Evolutionary conservation across 2,113 vertebrate species (phyloP), one percentile per base, ranked within the genome.

Genomic region (Rhinopithecus roxellana): DNA sequence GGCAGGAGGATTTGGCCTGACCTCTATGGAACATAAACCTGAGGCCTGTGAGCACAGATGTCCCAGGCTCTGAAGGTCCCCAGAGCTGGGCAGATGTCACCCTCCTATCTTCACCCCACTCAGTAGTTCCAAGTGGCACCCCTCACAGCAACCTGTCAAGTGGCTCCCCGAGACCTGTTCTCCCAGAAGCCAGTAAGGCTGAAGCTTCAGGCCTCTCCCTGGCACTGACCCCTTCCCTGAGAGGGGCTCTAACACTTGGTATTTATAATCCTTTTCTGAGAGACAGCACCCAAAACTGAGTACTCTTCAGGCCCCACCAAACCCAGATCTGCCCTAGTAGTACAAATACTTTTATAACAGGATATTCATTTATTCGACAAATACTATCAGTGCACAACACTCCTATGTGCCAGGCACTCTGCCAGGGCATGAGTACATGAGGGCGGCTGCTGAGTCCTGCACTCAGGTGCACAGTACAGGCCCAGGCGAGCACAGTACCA

Each of bases 401-500:
- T 93, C 38, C 48, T 14, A 11, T 6, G 23, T 22, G 55, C 57
- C 35, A 55, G 70, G 79, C 50, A n/a, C 50, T 3, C 3, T 74
- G n/a, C 48, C 75, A 59, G 75, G 50, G 50, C 23, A 1, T 6
- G 5, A 5, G 35, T 9, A 30, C 0, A 1, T 35, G 27, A 75
- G 8, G 8, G 13, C 23, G 45, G 30, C 38, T 13, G 1, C 38
- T 2, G 22, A 55, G 23, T 22, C 27, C 80, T 57, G 52, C 38
- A 17, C 55, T 20, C 57, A 59, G 55, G 50, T 35, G 6, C 25
- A 12, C 1, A 5, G 52, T 14, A 18, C 22, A 57, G 35, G 23
- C 18, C 83, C 8, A 16, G 2, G 17, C 0, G 2, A 64, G 45
- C 69, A 35, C 6, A 9, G 20, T 0, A 11, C 10, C 48, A 61